phyloP scores from a whole-genome alignment of 2,888 invertebrate species.

The Drosophila seclusa region DNA sequence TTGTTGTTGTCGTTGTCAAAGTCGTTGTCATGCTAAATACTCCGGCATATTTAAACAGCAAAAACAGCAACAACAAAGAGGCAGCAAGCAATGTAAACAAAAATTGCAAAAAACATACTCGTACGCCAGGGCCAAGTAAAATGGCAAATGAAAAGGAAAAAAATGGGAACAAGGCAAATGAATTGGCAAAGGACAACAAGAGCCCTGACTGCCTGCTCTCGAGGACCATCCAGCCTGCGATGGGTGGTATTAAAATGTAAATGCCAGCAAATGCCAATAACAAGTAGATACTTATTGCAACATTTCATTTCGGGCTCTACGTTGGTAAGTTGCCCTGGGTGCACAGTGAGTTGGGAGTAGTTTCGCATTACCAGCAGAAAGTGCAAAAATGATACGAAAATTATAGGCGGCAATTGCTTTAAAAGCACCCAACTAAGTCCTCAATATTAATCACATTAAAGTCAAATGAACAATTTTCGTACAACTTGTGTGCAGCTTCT shows the following conservation, averaged over 20 bases:
- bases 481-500: constrained; percentile 1
- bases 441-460: constrained; percentile 17
- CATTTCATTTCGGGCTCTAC: constrained; percentile 43
- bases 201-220: constrained; percentile 28
- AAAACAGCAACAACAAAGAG: constrained; percentile 49
- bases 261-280: constrained; percentile 67
- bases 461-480: background rate
- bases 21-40: constrained; percentile 77
- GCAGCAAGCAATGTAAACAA: constrained; percentile 54
- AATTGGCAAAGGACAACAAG: constrained; percentile 68
- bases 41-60: constrained; percentile 72
- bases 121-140: constrained; percentile 16
- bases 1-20: constrained; percentile 51
- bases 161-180: constrained; percentile 56
- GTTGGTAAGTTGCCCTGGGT: constrained; percentile 7
- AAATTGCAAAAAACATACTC: constrained; percentile 48
- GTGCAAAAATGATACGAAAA: constrained; percentile 19
- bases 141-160: constrained; percentile 18
- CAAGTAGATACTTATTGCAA: constrained; percentile 58
- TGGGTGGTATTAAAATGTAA: constrained; percentile 68
- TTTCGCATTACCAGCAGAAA: constrained; percentile 30
- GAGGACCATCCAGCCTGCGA: constrained; percentile 29
- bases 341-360: background rate
- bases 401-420: background rate
- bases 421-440: background rate